Base-by-base conservation (phyloP, 2,797 vertebrate species). In the Hoplostethus atlanticus region DNA sequence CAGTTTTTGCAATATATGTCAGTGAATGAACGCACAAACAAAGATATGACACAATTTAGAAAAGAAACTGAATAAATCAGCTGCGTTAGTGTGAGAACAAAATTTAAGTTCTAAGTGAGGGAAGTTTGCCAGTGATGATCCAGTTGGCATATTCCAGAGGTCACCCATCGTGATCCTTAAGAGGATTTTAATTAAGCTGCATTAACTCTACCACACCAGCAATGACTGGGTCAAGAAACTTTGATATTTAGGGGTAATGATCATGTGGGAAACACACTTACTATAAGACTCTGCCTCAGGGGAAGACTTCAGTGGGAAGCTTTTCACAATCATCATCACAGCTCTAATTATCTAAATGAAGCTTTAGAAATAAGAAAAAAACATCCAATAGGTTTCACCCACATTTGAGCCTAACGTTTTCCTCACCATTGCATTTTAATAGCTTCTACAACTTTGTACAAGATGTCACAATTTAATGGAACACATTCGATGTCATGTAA, bases 111-210 rank as follows among this genome's bases (percentile, higher is more conserved):
- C 40, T 66, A 55, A 86, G 80, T 63, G 60, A 81, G 25, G 73
- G 38, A 85, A 68, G 58, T 83, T 80, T 84, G 34, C 64, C 48
- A 70, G 15, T 54, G 70, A 84, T 78, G 64, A 87, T 73, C 69
- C 67, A 74, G 72, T 57, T 74, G 66, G 21, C 65, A 55, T 85
- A 66, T 88, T 85, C 51, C 84, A 85, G 83, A 89, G 90, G 91
- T 92, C 87, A 92, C 80, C 78, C 64, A 58, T 70, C 63, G 67
- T 83, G 70, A 83, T 81, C 80, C 81, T 82, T 89, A 87, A 90
- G 83, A 89, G 85, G 88, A 92, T 92, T 92, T 91, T 89, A 92
- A 93, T 92, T 92, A 91, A 92, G 87, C 86, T 82, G 76, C 77
- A 93, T 92, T 92, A 92, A 78, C 81, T 77, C 65, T 68, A 80